A percentile compares a stretch with the other conserved stretches of the same genome.
These are phyloP conservation scores for Habropoda laboriosa DNA, from an alignment of 1,140 invertebrate species.

Conservation along the genomic window DNA sequence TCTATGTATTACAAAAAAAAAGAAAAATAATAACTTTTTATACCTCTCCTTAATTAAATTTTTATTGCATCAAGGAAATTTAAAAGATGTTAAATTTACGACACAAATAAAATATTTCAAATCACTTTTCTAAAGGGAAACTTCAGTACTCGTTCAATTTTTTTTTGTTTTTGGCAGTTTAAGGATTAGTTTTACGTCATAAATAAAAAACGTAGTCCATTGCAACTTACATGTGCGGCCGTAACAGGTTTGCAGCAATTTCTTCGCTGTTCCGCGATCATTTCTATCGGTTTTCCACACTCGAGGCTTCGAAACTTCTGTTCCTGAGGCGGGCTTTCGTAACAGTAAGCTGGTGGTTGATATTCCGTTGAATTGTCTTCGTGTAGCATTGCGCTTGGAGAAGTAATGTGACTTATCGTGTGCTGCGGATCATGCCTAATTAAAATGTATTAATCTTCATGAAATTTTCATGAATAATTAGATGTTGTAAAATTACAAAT, in stretches of 20 bases:
- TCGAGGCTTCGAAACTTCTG: conserved; percentile 72
- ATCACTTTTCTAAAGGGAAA: too few relatives aligned
- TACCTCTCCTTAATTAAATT: too few relatives aligned
- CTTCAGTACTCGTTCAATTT: too few relatives aligned
- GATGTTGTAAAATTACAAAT: too few relatives aligned
- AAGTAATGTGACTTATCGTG: conserved; percentile 66
- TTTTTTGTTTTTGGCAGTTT: neutral
- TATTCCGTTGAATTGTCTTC: conserved; percentile 79
- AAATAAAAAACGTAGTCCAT: neutral
- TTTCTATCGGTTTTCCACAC: conserved; percentile 61
- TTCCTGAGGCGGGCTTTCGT: conserved; percentile 78
- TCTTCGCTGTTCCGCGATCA: conserved; percentile 61
- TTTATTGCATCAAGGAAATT: too few relatives aligned
- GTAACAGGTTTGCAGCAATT: conserved; percentile 75
- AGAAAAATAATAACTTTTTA: too few relatives aligned
- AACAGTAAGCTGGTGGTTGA: conserved; percentile 73
- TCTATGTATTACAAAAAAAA: too few relatives aligned
- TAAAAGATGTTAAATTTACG: too few relatives aligned
- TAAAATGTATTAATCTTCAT: neutral
- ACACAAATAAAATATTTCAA: too few relatives aligned
- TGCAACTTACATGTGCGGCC: conserved; percentile 65
- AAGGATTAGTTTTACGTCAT: neutral
- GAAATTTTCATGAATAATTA: neutral
- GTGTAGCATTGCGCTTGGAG: conserved; percentile 71
- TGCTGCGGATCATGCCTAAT: conserved; percentile 71